These are phyloP conservation scores for Petrocephalus microphthalmus DNA, from an alignment of 2,113 vertebrate genomes.

Conservation along the genomic window DNA sequence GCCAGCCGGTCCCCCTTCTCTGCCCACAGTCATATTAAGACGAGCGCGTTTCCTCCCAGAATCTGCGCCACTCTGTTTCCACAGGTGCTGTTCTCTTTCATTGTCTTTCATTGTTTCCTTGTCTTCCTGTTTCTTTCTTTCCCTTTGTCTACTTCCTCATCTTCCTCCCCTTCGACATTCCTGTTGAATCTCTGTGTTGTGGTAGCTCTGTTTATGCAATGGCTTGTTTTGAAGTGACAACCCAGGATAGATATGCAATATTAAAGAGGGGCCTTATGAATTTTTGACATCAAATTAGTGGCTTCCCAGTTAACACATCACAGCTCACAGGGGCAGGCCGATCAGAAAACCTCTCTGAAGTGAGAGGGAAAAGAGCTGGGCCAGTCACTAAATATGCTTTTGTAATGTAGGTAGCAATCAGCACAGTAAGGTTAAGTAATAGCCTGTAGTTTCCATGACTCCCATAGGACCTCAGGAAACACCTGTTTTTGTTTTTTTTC, in stretches of 20 bases:
- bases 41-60: slow-evolving; percentile 59
- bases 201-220: slow-evolving; percentile 88
- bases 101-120: slow-evolving; percentile 79
- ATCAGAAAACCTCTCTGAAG: slow-evolving; percentile 82
- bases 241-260: slow-evolving; percentile 97
- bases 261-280: slow-evolving; percentile 99
- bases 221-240: slow-evolving; percentile 97
- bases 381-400: slow-evolving; percentile 86
- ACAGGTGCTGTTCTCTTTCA: slow-evolving; percentile 71
- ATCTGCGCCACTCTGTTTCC: slow-evolving; percentile 72
- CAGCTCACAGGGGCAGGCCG: slow-evolving; percentile 79
- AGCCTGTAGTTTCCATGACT: slow-evolving; percentile 54
- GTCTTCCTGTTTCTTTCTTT: slow-evolving; percentile 67
- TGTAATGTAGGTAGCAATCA: slow-evolving; percentile 96
- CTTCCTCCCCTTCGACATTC: slow-evolving; percentile 30
- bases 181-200: slow-evolving; percentile 77
- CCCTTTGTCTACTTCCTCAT: slow-evolving; percentile 43
- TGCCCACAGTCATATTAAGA: slow-evolving; percentile 76
- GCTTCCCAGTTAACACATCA: slow-evolving; percentile 95
- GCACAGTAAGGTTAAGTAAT: slow-evolving; percentile 97
- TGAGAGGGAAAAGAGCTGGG: slow-evolving; percentile 74
- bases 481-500: slow-evolving; percentile 41
- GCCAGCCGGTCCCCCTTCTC: slow-evolving; percentile 40
- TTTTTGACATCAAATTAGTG: slow-evolving; percentile 99
- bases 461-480: slow-evolving; percentile 47